Base-by-base conservation (phyloP, 2,797 vertebrate species). In the Adrianichthys oophorus region DNA sequence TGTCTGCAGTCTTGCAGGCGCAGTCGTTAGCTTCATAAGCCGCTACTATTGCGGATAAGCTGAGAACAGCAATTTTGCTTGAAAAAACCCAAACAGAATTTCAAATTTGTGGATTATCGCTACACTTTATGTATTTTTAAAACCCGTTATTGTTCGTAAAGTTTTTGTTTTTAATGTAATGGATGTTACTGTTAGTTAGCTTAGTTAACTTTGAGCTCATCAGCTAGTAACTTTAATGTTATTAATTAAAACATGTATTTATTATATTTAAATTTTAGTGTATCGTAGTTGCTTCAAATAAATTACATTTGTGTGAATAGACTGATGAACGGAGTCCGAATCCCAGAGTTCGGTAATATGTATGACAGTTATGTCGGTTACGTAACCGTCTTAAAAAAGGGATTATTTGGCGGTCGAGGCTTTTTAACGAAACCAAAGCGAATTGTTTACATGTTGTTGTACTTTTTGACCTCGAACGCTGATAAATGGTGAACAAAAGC, bases 1-100 rank as follows among this genome's bases (percentile, higher is more conserved):
- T 16, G n/a, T 10, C 43, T 44, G 5, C 13, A 5, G 7, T 32
- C 16, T 19, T 14, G 47, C 5, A 42, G 15, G 4, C 19, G 17
- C 18, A 23, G 57, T 41, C 19, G 51, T 41, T 74, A 72, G 65
- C 62, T 40, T 41, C 44, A n/a, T 26, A 44, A 53, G 70, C 51
- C 13, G 46, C 52, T 42, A 70, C 44, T 3, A 32, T 32, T 10
- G 10, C 10, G 32, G 10, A 32, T 32, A 32, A 32, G 2, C 12
- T 12, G 1, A 32, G 10, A 32, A 0, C 8, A 12, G 1, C 2
- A 32, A 12, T 10, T 32, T 32, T 32, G 2, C 32, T 12, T 32
- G 32, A 12, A 32, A 10, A 32, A 32, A 26, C 8, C 32, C 2
- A 2, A 3, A 12, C 1, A 26, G 24, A 26, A 29, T 10, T 32